Conservation (phyloP, 2,888 invertebrate genomes). For the Arctia plantaginis region DNA sequence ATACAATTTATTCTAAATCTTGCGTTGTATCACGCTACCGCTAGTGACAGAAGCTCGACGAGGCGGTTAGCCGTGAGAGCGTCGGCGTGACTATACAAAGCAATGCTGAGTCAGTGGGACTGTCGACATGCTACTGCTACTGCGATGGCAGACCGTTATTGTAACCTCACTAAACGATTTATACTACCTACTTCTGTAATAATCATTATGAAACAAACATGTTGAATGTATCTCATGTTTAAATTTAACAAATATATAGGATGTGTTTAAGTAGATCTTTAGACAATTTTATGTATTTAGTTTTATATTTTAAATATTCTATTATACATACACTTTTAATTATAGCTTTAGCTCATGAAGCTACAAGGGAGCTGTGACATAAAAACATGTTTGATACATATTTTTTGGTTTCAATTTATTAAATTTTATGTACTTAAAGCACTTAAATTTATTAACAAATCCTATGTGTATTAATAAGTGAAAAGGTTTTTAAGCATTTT, state of each 20-base stretch:
- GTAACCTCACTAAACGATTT: slow-evolving; percentile 23
- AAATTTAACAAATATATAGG: not conserved
- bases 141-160: slow-evolving; percentile 21
- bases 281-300: not conserved
- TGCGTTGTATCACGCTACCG: slow-evolving; percentile 7
- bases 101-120: slow-evolving; percentile 73
- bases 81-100: slow-evolving; percentile 69
- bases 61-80: slow-evolving; percentile 64
- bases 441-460: no score
- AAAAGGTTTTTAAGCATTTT: no score
- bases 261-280: not conserved
- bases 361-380: not conserved
- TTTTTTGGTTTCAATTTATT: no score
- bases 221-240: not conserved
- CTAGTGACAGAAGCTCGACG: slow-evolving; percentile 34
- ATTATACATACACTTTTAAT: no score
- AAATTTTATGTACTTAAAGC: no score
- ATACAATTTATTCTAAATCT: not conserved
- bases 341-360: not conserved
- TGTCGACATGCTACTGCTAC: slow-evolving; percentile 56
- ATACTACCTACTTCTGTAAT: slow-evolving; percentile 9
- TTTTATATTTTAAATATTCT: no score
- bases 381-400: no score
- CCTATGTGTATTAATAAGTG: no score
- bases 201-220: not conserved